Base-by-base conservation (phyloP, 2,888 invertebrate genomes). In the Xanthia togata region DNA sequence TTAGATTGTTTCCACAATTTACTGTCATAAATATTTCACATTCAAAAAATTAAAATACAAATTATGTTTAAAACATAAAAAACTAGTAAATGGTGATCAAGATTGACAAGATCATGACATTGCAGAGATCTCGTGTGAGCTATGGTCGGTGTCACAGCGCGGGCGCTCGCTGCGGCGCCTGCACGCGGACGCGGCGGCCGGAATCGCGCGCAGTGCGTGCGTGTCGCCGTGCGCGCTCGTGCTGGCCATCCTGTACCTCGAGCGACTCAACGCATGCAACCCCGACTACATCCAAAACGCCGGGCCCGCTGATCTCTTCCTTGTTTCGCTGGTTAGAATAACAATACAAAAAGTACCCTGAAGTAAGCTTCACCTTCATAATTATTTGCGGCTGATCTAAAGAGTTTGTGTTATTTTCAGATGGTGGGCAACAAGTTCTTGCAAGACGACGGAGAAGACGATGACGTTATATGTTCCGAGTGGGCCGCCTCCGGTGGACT, bases 391-490 rank as follows among this genome's bases (percentile, higher is more conserved):
- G 14, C 9, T 44, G 26, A 55, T 55, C 0, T 62, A 53, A 47
- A n/a, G 12, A 31, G 12, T n/a, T 59, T 14, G 26, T 6, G 4
- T 69, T 71, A n/a, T 83, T 89, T 85, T 86, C 93, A 99, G 99
- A 98, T 99, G 98, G 98, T 99, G 89, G 99, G 99, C 73, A 99
- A 99, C 90, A 99, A 99, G 97, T 99, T 99, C 95, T 96, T 99
- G 88, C 98, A 99, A 94, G 99, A 99, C 90, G 98, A 98, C 90
- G 99, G 99, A 60, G 98, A 98, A 92, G 98, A 98, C 83, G 99
- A 99, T 91, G 99, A 99, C 93, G 98, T 99, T 83, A 98, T 98
- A 92, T 98, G 99, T 92, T 98, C 98, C 76, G 99, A 99, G 95
- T 99, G 99, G 99, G 99, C 99, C 23, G 97, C 97, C 81, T 98